phyloP scores from a whole-genome alignment of 2,888 invertebrate genomes.

The Dolichomitus sp. region DNA sequence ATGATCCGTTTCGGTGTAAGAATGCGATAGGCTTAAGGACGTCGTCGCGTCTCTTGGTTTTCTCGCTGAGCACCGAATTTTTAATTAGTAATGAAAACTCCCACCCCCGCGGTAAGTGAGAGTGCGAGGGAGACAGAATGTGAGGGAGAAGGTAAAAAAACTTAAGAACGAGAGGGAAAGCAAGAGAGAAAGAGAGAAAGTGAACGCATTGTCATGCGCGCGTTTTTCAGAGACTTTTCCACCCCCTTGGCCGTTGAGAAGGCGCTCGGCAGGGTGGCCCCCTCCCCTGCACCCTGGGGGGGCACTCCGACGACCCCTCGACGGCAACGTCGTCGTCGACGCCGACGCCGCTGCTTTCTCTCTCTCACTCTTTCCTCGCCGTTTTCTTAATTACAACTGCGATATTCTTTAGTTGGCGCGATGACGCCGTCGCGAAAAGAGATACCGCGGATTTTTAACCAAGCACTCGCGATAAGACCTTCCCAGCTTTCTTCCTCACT shows the following conservation, averaged over 20 bases:
- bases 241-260: conserved; percentile 75
- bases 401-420: conserved; percentile 86
- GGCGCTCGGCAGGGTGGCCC: conserved; percentile 52
- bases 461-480: conserved; percentile 7
- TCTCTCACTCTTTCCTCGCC: conserved; percentile 63
- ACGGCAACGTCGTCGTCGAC: conserved; percentile 66
- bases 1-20: background rate
- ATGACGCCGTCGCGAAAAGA: conserved; percentile 85
- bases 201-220: conserved; percentile 86
- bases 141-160: conserved; percentile 58
- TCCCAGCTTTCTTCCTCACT: background rate
- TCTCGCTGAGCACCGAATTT: conserved; percentile 77
- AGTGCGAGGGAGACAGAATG: conserved; percentile 58
- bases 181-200: conserved; percentile 73
- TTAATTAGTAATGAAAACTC: conserved; percentile 83
- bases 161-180: conserved; percentile 75
- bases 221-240: conserved; percentile 85
- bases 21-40: conserved; percentile 43
- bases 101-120: conserved; percentile 70
- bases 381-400: conserved; percentile 86
- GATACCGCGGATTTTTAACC: conserved; percentile 69
- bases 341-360: conserved; percentile 61
- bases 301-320: conserved; percentile 41
- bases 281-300: conserved; percentile 55
- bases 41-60: conserved; percentile 40